phyloP scores from a whole-genome alignment of 2,888 invertebrate genomes.

The Drosophila infuscata region DNA sequence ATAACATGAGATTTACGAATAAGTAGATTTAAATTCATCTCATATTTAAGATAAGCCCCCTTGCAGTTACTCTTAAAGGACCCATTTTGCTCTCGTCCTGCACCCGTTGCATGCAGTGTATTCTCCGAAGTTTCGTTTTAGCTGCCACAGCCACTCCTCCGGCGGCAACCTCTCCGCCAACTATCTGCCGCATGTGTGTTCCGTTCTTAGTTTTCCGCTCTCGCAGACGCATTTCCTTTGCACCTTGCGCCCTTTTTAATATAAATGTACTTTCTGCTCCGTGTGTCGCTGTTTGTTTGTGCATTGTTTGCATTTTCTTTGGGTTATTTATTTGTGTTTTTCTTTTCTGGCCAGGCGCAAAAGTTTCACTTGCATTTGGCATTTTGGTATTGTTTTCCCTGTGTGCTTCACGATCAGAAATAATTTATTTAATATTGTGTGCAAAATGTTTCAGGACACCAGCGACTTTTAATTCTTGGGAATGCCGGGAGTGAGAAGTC shows the following conservation, averaged over 20 bases:
- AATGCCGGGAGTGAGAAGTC: constrained; percentile 33
- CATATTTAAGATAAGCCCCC: background rate
- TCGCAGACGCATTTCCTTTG: constrained; percentile 40
- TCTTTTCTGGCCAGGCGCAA: constrained; percentile 12
- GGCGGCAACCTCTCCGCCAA: background rate
- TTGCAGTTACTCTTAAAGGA: constrained; percentile 2
- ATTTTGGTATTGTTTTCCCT: constrained; percentile 48
- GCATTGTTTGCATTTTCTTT: constrained; percentile 52
- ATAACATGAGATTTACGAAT: background rate
- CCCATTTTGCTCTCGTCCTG: constrained; percentile 24
- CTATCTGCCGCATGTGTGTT: constrained; percentile 12
- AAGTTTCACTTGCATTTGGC: constrained; percentile 62
- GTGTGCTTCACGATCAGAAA: constrained; percentile 28
- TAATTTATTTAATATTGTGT: constrained; percentile 66
- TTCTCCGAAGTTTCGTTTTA: constrained; percentile 23
- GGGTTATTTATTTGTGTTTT: constrained; percentile 13
- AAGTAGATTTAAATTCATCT: constrained; percentile 1
- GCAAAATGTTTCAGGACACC: constrained; percentile 16
- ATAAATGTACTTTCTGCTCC: constrained; percentile 42
- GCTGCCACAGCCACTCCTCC: constrained; percentile 31
- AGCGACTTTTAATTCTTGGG: constrained; percentile 52
- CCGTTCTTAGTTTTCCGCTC: constrained; percentile 27
- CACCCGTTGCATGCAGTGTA: constrained; percentile 9
- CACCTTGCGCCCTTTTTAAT: constrained; percentile 34
- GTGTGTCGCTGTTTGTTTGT: constrained; percentile 24